Evolutionary conservation across 2,888 invertebrate genomes (phyloP).

Genomic region (Eupithecia pulchellata): DNA sequence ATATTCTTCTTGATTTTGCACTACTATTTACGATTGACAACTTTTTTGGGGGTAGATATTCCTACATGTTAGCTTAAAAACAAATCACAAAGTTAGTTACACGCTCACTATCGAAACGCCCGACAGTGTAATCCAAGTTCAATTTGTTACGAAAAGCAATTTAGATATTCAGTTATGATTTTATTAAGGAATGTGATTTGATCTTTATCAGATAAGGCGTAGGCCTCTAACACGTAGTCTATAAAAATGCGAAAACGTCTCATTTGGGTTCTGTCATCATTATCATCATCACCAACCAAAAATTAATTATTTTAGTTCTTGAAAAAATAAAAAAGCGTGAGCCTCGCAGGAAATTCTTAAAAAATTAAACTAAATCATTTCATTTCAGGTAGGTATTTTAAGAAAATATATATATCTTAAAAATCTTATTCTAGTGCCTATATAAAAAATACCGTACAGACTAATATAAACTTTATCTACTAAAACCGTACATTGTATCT

Average conservation of each 20-base stretch:
- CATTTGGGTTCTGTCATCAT: not conserved
- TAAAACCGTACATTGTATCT: too few species aligned
- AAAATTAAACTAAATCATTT: too few species aligned
- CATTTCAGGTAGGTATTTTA: too few species aligned
- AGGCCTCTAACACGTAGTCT: constrained; percentile 5
- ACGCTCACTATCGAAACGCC: not conserved
- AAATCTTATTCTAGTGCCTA: too few species aligned
- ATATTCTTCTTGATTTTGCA: not conserved
- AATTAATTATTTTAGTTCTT: not conserved
- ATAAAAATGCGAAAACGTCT: not conserved
- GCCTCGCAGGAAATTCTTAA: too few species aligned
- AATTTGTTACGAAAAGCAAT: constrained; percentile 35
- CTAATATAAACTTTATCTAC: too few species aligned
- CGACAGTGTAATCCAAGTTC: constrained; percentile 21
- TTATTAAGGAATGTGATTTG: constrained; percentile 30
- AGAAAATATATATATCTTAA: too few species aligned
- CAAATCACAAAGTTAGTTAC: not conserved
- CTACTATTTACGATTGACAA: too few species aligned
- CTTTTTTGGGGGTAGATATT: not conserved
- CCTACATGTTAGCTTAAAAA: not conserved
- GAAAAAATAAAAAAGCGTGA: not conserved
- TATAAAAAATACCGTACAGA: too few species aligned
- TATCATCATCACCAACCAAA: not conserved
- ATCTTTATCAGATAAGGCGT: constrained; percentile 25
- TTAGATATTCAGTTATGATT: constrained; percentile 28